phyloP scores from a whole-genome alignment of 1,140 invertebrate species.

The Drosophila kanapiae region DNA sequence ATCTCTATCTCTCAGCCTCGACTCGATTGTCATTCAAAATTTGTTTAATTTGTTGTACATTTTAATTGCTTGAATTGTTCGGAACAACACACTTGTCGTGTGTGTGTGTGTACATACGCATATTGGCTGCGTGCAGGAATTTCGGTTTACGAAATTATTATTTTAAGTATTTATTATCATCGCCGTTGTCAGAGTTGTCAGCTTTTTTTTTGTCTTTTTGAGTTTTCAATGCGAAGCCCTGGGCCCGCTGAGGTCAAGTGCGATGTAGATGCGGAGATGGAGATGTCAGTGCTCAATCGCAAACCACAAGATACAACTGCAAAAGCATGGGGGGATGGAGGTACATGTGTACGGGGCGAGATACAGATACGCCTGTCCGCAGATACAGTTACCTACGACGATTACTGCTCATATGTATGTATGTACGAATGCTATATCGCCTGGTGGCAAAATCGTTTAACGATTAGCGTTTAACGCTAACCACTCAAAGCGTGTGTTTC shows the following conservation, averaged over 20 bases:
- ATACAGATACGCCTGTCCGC: conserved; percentile 43
- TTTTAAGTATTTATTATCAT: conserved; percentile 57
- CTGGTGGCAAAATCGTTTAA: conserved; percentile 76
- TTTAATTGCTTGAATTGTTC: conserved; percentile 71
- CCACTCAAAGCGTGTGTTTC: conserved; percentile 66
- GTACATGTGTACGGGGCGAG: conserved; percentile 37
- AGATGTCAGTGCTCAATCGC: conserved; percentile 53
- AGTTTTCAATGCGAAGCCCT: conserved; percentile 51
- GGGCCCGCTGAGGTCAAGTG: conserved; percentile 68
- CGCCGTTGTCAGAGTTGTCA: conserved; percentile 45
- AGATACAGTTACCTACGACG: conserved; percentile 59
- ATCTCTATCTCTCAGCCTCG: conserved; percentile 40
- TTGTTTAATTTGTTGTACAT: conserved; percentile 75
- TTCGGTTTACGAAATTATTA: conserved; percentile 60
- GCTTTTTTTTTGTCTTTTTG: not conserved
- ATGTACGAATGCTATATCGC: conserved; percentile 39
- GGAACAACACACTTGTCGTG: conserved; percentile 28
- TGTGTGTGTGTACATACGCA: conserved; percentile 33
- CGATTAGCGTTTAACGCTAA: conserved; percentile 64
- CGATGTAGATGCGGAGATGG: conserved; percentile 23
- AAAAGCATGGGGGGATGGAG: not conserved
- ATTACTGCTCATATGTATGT: conserved; percentile 11
- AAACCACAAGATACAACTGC: conserved; percentile 60
- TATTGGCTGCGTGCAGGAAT: conserved; percentile 70
- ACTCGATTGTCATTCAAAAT: conserved; percentile 72